Evolutionary conservation across 2,888 invertebrate genomes (phyloP).

Genomic region (Agrochola lota): DNA sequence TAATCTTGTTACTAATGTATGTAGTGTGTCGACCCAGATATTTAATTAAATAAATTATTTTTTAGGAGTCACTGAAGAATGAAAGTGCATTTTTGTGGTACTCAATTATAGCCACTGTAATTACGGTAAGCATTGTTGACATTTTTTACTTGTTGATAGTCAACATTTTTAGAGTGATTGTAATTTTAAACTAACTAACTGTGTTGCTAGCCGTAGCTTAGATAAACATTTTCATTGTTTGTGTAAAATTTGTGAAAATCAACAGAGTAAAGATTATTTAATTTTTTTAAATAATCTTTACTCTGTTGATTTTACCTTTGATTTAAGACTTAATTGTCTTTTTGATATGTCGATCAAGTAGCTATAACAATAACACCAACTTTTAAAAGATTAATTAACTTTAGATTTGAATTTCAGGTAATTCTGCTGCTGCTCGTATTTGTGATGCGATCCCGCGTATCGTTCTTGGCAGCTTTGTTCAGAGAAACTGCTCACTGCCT

Average conservation of each 20-base stretch:
- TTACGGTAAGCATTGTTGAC: slow-evolving; percentile 92
- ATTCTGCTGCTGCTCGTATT: slow-evolving; percentile 93
- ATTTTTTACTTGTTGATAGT: slow-evolving; percentile 13
- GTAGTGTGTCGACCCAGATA: slow-evolving; percentile 24
- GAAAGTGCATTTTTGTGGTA: slow-evolving; percentile 96
- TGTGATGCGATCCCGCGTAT: slow-evolving; percentile 94
- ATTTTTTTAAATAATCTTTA: too few relatives aligned
- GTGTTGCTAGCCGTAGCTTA: background rate
- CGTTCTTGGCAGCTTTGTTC: slow-evolving; percentile 95
- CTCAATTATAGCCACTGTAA: slow-evolving; percentile 96
- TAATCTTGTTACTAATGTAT: slow-evolving; percentile 7
- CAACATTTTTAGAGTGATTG: slow-evolving; percentile 1
- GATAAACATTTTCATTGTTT: background rate
- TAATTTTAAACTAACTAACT: slow-evolving; percentile 2
- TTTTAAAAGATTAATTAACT: background rate
- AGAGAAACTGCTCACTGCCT: slow-evolving; percentile 97
- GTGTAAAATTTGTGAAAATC: too few relatives aligned
- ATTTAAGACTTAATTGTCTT: background rate
- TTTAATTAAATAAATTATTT: slow-evolving; percentile 58
- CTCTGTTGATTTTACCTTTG: too few relatives aligned
- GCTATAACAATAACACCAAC: background rate
- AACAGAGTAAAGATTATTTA: too few relatives aligned
- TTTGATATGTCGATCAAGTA: background rate
- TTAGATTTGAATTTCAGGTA: slow-evolving; percentile 87
- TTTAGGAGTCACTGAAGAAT: slow-evolving; percentile 96